Percentiles rank a stretch among this genome's conserved stretches.
Evolutionary conservation across 2,888 invertebrate species (phyloP).

Genomic region (Oligia fasciuncula): DNA sequence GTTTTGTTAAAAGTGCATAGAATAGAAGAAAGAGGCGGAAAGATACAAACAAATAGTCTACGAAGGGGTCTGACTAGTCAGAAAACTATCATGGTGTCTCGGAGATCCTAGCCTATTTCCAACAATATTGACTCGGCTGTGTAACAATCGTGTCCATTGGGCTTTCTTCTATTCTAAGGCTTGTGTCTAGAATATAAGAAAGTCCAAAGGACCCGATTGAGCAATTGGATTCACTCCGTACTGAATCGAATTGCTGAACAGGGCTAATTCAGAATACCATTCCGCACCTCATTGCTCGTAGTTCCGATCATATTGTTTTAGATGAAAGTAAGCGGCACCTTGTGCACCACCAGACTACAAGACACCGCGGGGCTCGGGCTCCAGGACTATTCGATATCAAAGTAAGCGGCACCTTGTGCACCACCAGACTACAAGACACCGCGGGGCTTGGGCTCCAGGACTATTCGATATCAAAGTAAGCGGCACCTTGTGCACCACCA

Average conservation of each 20-base stretch:
- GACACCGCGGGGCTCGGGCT: background rate
- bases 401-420: background rate
- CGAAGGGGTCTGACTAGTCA: background rate
- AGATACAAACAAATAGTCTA: background rate
- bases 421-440: background rate
- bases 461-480: background rate
- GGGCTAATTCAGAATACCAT: no score
- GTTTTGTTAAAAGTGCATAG: background rate
- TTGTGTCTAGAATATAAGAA: no score
- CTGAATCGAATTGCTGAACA: background rate
- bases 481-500: background rate
- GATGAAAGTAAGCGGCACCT: background rate
- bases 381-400: background rate
- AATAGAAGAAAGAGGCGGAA: no score
- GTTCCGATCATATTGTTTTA: slow-evolving; percentile 1
- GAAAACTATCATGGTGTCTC: no score
- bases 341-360: background rate
- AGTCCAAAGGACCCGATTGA: no score
- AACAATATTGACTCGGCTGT: background rate
- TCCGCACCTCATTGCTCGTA: no score
- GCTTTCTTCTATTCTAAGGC: background rate
- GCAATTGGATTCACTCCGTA: background rate
- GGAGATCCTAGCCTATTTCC: background rate
- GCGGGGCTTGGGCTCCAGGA: no score
- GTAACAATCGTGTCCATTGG: no score